Conservation (phyloP, 2,113 vertebrate genomes). For the Gopherus evgoodei region DNA sequence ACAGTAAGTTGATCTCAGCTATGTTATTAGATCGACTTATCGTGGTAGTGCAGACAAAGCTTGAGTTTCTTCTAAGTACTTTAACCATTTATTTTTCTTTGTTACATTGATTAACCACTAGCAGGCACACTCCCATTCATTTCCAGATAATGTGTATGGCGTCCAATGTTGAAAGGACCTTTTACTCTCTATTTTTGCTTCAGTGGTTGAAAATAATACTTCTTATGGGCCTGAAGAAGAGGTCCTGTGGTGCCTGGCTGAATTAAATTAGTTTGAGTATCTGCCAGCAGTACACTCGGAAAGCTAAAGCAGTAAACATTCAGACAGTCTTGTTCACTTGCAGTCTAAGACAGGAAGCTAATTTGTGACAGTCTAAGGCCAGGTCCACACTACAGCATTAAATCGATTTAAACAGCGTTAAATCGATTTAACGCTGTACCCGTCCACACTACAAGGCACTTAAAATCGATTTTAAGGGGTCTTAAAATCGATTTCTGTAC, state of each 20-base stretch:
- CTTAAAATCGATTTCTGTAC: no score
- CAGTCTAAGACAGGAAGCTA: conserved; percentile 26
- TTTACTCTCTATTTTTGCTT: conserved; percentile 49
- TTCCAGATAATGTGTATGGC: conserved; percentile 40
- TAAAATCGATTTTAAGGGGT: no score
- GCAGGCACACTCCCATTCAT: conserved; percentile 14
- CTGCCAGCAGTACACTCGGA: conserved; percentile 45
- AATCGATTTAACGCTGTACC: no score
- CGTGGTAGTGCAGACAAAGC: no score
- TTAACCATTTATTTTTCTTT: conserved; percentile 18
- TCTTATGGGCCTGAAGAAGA: conserved; percentile 33
- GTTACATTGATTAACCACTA: conserved; percentile 40
- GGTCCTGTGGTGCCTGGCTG: background rate
- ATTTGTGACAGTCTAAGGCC: background rate
- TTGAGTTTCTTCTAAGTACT: background rate
- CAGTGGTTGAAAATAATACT: conserved; percentile 52
- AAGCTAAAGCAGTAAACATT: background rate
- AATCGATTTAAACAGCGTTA: no score
- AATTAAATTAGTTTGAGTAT: conserved; percentile 44
- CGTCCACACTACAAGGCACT: no score
- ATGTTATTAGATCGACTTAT: no score
- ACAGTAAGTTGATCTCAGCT: no score
- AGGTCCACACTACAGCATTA: no score
- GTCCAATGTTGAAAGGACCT: conserved; percentile 30
- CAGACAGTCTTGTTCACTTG: background rate